A percentile compares a stretch with the other conserved stretches of the same genome.
Conservation (phyloP, 1,140 invertebrate species). For the Rhyacophila brunnea region DNA sequence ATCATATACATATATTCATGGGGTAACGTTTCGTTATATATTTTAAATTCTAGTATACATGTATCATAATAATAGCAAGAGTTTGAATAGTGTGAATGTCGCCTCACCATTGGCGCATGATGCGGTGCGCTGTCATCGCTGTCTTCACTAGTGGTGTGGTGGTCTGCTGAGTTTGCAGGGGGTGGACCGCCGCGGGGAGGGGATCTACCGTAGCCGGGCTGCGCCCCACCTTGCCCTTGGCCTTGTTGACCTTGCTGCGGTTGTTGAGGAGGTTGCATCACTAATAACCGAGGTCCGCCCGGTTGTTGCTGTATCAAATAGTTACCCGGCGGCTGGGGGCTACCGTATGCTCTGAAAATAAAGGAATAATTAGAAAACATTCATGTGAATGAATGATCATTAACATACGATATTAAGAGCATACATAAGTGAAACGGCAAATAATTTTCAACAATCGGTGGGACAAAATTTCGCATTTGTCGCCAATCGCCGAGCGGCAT, state of each 20-base stretch:
- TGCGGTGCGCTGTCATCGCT: slow-evolving; percentile 80
- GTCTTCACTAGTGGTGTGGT: slow-evolving; percentile 78
- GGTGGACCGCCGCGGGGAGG: slow-evolving; percentile 49
- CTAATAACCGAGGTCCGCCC: slow-evolving; percentile 59
- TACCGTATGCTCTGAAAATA: slow-evolving; percentile 30
- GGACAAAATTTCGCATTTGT: too few relatives aligned
- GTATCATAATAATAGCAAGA: too few relatives aligned
- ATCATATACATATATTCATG: too few relatives aligned
- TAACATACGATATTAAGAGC: too few relatives aligned
- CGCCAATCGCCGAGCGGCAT: too few relatives aligned
- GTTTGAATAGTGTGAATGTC: too few relatives aligned
- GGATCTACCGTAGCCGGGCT: slow-evolving; percentile 55
- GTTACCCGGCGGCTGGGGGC: slow-evolving; percentile 47
- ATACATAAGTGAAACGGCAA: too few relatives aligned
- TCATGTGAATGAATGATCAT: too few relatives aligned
- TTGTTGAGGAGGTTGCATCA: slow-evolving; percentile 53
- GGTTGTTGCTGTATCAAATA: slow-evolving; percentile 61
- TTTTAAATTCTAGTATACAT: too few relatives aligned
- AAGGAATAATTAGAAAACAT: too few relatives aligned
- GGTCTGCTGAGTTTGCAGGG: slow-evolving; percentile 55
- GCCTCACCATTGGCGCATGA: slow-evolving; percentile 62
- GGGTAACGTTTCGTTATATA: too few relatives aligned
- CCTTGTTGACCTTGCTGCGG: slow-evolving; percentile 45
- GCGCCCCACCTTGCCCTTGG: slow-evolving; percentile 40
- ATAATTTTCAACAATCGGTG: too few relatives aligned